Evolutionary conservation across 1,140 invertebrate species (phyloP), one percentile per base, ranked within the genome.

Genomic region (Drosophila kepulauana): DNA sequence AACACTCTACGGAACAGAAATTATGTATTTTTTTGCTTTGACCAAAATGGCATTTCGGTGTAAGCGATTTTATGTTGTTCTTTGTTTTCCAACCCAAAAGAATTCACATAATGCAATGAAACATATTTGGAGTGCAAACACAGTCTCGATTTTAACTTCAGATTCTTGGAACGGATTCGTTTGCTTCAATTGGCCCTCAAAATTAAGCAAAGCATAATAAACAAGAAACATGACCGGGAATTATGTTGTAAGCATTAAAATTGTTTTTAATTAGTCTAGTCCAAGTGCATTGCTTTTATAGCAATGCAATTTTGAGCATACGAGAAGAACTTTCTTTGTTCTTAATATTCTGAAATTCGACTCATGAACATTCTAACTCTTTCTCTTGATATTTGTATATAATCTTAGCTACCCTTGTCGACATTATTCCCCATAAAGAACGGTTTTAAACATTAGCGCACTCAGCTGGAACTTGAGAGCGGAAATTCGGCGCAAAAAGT

Each of bases 401-500:
- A 33, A 33, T 33, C 30, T 8, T 2, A 38, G 35, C 35, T 38
- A 10, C 7, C 2, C 35, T 33, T 33, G 5, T 33, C 7, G 35
- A 7, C 8, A 10, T 38, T 25, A 15, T 64, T 45, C 15, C 38
- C 49, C 28, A 57, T 48, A 6, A 15, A n/a, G 30, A 38, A 35
- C 49, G 10, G 41, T 76, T 79, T 63, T 54, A 15, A 71, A 81
- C 85, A 88, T 84, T 78, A 81, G 85, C 70, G 63, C 84, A 81
- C 62, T 89, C 70, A 73, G 64, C 78, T 89, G 85, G 85, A 88
- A 88, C 78, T 65, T 25, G 56, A 75, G 30, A 63, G 64, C 84
- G 84, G 67, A 88, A 84, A 81, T 80, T 74, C 20, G 67, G 30
- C 64, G 70, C 85, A 75, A 88, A 88, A 88, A 89, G 78, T 88